Evolutionary conservation across 2,888 invertebrate genomes (phyloP).

Genomic region (Amphipoea lucens): DNA sequence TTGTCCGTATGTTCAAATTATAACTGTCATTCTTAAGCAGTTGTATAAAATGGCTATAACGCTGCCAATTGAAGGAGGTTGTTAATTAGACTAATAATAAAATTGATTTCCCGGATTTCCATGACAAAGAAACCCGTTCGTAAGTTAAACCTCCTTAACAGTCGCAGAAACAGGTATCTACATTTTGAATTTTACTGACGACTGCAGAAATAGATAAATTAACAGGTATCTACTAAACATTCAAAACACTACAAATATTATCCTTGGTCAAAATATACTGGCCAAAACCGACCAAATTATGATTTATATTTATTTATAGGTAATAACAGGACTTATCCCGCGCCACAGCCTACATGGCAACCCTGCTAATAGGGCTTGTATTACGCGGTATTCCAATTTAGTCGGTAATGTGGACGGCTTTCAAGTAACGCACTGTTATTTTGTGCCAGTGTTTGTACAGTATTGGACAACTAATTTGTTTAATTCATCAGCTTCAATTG

Average conservation of each 20-base stretch:
- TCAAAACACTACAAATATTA: too few relatives aligned
- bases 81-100: not conserved
- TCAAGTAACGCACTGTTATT: constrained; percentile 75
- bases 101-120: not conserved
- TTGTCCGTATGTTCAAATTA: too few relatives aligned
- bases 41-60: not conserved
- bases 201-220: too few relatives aligned
- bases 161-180: constrained; percentile 46
- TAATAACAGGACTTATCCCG: constrained; percentile 12
- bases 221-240: too few relatives aligned
- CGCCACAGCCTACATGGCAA: not conserved
- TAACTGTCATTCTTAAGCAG: not conserved
- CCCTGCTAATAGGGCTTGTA: constrained; percentile 67
- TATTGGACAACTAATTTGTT: not conserved
- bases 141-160: constrained; percentile 42
- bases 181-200: constrained; percentile 63
- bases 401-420: constrained; percentile 77
- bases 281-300: not conserved
- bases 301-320: not conserved
- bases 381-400: constrained; percentile 78
- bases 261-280: too few relatives aligned
- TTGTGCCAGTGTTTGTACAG: constrained; percentile 49
- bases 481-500: too few relatives aligned
- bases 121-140: not conserved
- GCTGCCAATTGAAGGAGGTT: too few relatives aligned